Evolutionary conservation across 2,888 invertebrate genomes (phyloP), one percentile per base, ranked within the genome.

Genomic region (Archips xylosteana): DNA sequence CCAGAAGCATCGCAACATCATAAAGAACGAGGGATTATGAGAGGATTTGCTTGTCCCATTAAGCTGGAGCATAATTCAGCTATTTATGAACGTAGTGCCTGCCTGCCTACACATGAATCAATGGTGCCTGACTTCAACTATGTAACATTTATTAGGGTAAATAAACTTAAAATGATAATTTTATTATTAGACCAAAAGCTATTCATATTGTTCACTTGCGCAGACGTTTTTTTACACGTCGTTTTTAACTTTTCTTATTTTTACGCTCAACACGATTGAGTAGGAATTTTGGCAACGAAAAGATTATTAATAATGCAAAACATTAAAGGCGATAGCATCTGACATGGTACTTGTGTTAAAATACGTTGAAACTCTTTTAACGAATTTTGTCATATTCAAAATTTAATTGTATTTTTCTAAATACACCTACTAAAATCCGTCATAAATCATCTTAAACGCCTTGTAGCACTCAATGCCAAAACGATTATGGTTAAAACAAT

Each of bases 221-320:
- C 61, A 10, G 61, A 71, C 8, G 39, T 12, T 54, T 54, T 66
- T 71, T 47, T n/a, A 12, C 47, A 10, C 45, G 45, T 62, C 45
- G 36, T 64, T 59, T 39, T 32, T 15, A 54, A 5, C 2, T 39
- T 51, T 69, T 47, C 15, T 64, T 67, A 62, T 65, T 65, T 69
- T 69, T 39, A 32, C 59, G 2, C 32, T 23, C 34, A 72, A 54
- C 23, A 45, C 34, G 61, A 54, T 54, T 13, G 42, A 42, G 42
- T 51, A 12, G 61, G 47, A 42, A 68, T 60, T 49, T 69, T 64
- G 73, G 60, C 73, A 64, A 13, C 51, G 32, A 51, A 60, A 69
- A 54, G 36, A 51, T 59, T 60, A 69, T 73, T 69, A 64, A 69
- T 60, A 69, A 60, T 69, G 64, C 64, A 60, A 60, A 69, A 69